Conservation (phyloP, 2,888 invertebrate genomes). For the Meganola albula region DNA sequence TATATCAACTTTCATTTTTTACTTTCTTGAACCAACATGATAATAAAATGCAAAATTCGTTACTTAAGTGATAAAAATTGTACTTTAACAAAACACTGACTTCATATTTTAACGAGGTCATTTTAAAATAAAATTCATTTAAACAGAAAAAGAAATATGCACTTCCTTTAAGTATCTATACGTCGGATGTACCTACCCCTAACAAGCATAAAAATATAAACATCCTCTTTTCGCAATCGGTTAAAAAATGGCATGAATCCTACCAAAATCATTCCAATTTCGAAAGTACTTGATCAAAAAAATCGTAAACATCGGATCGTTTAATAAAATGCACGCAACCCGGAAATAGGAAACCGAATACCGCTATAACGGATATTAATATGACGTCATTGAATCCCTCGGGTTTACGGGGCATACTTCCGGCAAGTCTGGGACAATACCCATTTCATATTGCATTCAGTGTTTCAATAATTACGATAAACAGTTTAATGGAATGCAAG, state of each 20-base stretch:
- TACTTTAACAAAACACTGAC: too few relatives aligned
- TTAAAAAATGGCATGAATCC: too few relatives aligned
- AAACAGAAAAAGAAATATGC: too few relatives aligned
- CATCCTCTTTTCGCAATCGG: too few relatives aligned
- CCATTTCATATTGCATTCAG: slow-evolving; percentile 31
- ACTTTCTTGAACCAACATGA: slow-evolving; percentile 18
- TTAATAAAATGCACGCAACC: slow-evolving; percentile 34
- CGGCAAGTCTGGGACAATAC: slow-evolving; percentile 47
- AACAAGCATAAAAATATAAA: too few relatives aligned
- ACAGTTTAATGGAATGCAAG: too few relatives aligned
- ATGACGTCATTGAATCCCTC: slow-evolving; percentile 55
- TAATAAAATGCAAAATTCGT: slow-evolving; percentile 23
- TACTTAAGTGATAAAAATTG: slow-evolving; percentile 19
- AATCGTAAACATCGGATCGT: slow-evolving; percentile 24
- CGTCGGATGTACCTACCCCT: too few relatives aligned
- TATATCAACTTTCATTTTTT: slow-evolving; percentile 27
- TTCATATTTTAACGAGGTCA: too few relatives aligned
- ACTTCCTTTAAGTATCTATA: too few relatives aligned
- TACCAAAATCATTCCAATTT: too few relatives aligned
- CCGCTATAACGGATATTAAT: slow-evolving; percentile 51
- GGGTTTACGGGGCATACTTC: slow-evolving; percentile 43
- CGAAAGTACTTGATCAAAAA: slow-evolving; percentile 22
- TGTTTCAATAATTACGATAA: too few relatives aligned
- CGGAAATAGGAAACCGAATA: slow-evolving; percentile 44
- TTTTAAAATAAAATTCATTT: slow-evolving; percentile 16